Evolutionary conservation across 2,113 vertebrate species (phyloP).

Genomic region (Tetraodon nigroviridis): DNA sequence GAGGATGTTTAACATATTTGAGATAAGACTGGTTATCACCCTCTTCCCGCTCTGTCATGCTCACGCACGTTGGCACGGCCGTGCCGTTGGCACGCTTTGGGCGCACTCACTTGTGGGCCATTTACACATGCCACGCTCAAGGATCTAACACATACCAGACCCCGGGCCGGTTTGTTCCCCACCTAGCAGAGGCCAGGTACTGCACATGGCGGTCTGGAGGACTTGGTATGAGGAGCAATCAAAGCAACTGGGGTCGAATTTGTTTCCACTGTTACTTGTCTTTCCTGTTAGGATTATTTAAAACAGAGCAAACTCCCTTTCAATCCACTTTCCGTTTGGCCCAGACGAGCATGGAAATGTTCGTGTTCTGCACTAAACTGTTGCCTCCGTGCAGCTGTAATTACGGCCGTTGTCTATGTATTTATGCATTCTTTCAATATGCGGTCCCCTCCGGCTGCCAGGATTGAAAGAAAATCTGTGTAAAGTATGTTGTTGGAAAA

Average conservation of each 20-base stretch:
- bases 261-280: background rate
- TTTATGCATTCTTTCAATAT: constrained; percentile 1
- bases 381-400: background rate
- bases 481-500: background rate
- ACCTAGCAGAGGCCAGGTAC: constrained; percentile 5
- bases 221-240: background rate
- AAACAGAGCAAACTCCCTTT: background rate
- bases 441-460: background rate
- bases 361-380: background rate
- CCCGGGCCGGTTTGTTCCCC: constrained; percentile 18
- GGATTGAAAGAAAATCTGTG: background rate
- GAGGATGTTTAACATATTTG: constrained; percentile 19
- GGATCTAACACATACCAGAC: constrained; percentile 30
- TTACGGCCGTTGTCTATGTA: background rate
- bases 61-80: background rate
- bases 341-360: background rate
- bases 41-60: constrained; percentile 9
- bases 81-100: constrained; percentile 6
- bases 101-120: constrained; percentile 11
- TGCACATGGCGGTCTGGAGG: background rate
- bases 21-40: constrained; percentile 10
- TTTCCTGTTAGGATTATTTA: background rate
- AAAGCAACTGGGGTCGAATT: background rate
- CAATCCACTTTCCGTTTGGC: background rate
- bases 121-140: constrained; percentile 21